Evolutionary conservation across 2,797 vertebrate species (phyloP).

Genomic region (Takifugu rubripes): DNA sequence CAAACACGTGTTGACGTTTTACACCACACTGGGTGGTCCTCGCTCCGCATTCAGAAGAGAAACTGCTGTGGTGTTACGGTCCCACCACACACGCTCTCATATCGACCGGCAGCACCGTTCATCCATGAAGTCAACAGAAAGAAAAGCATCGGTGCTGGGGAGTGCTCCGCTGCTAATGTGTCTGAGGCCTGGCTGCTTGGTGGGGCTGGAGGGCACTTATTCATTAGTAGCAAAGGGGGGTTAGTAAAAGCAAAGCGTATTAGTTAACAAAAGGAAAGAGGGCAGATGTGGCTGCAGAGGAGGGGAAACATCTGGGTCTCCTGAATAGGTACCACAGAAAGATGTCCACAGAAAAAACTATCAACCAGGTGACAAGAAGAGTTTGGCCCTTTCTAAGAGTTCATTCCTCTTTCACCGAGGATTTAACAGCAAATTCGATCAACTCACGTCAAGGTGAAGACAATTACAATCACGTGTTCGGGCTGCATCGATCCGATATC

Average conservation of each 20-base stretch:
- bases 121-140: slow-evolving; percentile 5
- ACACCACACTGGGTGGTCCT: not conserved
- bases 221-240: slow-evolving; percentile 52
- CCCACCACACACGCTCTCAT: slow-evolving; percentile 5
- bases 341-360: not conserved
- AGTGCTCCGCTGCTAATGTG: not conserved
- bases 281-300: slow-evolving; percentile 1
- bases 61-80: not conserved
- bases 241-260: slow-evolving; percentile 64
- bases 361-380: not conserved
- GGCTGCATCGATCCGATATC: no score
- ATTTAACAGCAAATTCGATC: not conserved
- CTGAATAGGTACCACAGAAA: slow-evolving; percentile 21
- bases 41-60: not conserved
- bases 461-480: no score
- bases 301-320: slow-evolving; percentile 1
- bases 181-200: slow-evolving; percentile 8
- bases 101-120: slow-evolving; percentile 18
- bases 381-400: not conserved
- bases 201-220: slow-evolving; percentile 22
- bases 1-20: slow-evolving; percentile 18
- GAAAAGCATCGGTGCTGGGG: not conserved
- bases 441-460: not conserved
- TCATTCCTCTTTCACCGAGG: not conserved
- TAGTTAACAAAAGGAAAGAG: slow-evolving; percentile 38